phyloP scores from a whole-genome alignment of 1,140 invertebrate genomes.

The Lepidurus couesii region DNA sequence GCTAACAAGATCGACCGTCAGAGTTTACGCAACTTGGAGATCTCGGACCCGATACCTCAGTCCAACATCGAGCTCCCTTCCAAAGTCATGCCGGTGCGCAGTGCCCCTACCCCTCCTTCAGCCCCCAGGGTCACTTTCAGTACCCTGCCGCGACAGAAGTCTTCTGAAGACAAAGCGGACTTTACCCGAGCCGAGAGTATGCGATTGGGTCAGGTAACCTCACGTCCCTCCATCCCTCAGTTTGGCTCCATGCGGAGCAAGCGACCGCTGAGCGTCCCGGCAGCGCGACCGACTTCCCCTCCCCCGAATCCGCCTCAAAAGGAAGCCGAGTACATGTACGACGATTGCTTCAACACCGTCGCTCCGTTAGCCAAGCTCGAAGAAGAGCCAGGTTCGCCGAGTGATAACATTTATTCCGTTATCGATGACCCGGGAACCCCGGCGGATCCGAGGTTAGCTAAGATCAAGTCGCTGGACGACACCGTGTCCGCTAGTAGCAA shows the following conservation, averaged over 20 bases:
- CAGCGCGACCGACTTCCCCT: constrained; percentile 55
- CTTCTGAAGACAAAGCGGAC: background rate
- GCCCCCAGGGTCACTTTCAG: constrained; percentile 26
- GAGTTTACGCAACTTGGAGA: constrained; percentile 64
- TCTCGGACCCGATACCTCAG: constrained; percentile 71
- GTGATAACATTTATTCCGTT: constrained; percentile 76
- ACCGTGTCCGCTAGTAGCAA: constrained; percentile 38
- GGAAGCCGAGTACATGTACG: constrained; percentile 55
- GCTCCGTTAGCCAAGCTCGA: constrained; percentile 47
- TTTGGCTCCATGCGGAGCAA: constrained; percentile 71
- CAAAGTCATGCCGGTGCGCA: constrained; percentile 51
- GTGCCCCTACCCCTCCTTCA: constrained; percentile 38
- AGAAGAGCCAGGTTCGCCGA: constrained; percentile 30
- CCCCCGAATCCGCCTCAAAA: constrained; percentile 53
- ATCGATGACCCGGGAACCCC: constrained; percentile 61
- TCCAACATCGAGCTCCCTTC: constrained; percentile 56
- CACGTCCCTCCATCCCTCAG: constrained; percentile 52
- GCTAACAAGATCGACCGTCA: constrained; percentile 60
- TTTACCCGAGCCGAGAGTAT: constrained; percentile 66
- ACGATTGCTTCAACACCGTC: constrained; percentile 59
- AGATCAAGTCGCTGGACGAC: constrained; percentile 28
- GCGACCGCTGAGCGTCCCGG: constrained; percentile 63
- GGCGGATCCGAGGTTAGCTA: constrained; percentile 34
- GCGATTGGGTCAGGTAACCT: constrained; percentile 53
- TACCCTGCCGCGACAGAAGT: constrained; percentile 28